Base-by-base conservation (phyloP, 2,797 vertebrate genomes). In the Holocentrus rufus region DNA sequence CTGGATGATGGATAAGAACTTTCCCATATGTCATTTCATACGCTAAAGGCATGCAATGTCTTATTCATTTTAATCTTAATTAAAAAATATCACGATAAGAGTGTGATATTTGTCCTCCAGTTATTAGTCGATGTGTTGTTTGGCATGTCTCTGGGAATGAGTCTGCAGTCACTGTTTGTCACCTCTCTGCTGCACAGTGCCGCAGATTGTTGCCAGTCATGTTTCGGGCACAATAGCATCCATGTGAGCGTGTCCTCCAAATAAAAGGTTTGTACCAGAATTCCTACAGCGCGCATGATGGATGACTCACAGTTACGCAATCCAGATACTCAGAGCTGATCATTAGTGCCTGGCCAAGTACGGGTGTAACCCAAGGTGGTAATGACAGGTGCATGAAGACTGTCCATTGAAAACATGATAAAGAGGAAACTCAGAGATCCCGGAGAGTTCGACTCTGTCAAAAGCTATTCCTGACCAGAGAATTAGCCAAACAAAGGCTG, bases 401-500 rank as follows among this genome's bases (percentile, higher is more conserved):
- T 14, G 69, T 50, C 47, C 13, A 31, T 13, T 64, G 18, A 53
- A 65, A 75, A 52, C 5, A 36, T 5, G 27, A 64, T 2, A 1
- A 7, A 31, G 23, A 58, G 62, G 59, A 65, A 69, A 34, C 5
- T 42, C 22, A 10, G 59, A 53, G 30, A 49, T 49, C 27, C 27
- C 50, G 65, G 20, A 53, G 22, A 58, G 18, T 25, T 63, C 27
- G 22, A 18, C 8, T 34, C 27, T 50, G 42, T 18, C 50, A 20
- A 62, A 58, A 66, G 23, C 22, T 52, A n/a, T 23, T 57, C 61
- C 69, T 67, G 58, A 68, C 65, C 67, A 69, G 47, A 78, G 56
- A 11, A 66, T 79, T 75, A 66, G 31, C 7, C 2, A 52, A 66
- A 91, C 85, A 88, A 89, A 84, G 69, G 76, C 9, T 44, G 57